Evolutionary conservation across 2,113 vertebrate species (phyloP), one percentile per base, ranked within the genome.

Genomic region (Misgurnus mizolepis): DNA sequence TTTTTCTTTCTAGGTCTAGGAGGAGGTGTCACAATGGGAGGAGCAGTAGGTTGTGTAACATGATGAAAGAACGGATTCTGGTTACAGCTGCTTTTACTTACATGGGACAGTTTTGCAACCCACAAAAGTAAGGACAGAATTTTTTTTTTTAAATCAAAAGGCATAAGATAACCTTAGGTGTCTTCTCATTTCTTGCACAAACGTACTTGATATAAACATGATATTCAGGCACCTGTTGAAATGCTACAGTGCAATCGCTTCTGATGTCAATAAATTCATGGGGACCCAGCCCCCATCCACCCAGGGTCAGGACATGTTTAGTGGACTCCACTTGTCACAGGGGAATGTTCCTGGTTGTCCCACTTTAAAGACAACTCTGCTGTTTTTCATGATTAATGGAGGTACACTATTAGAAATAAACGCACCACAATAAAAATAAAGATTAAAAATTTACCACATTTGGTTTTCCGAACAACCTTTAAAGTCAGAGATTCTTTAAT

Each of bases 61-160:
- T 2, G 27, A 14, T 62, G 58, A 34, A 75, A 75, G 14, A 50
- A 50, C 58, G 47, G 56, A 62, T 9, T 8, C 7, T 50, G 41
- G 8, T 55, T 55, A n/a, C 14, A n/a, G 14, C 56, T 49, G 11
- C 58, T 47, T 41, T 22, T 64, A 39, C 72, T 75, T 53, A 8
- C 45, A 41, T 47, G 53, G 49, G 71, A 75, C 66, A 76, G 71
- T 80, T 83, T 58, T 45, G 69, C 65, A 83, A 80, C 45, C 9
- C 41, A 39, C 5, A 47, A 10, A 69, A 67, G 34, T n/a, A 7
- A 47, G 7, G 56, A 61, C 0, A 40, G 17, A 67, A n/a, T n/a
- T 8, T 34, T 1, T 34, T 34, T 34, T 34, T 34, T 34, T 2
- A 34, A 34, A 34, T 34, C 2, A 34, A 34, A 34, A 34, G 27